Percentiles rank a stretch among this genome's conserved stretches.
Conservation (phyloP, 2,113 vertebrate genomes). For the Nanger granti region DNA sequence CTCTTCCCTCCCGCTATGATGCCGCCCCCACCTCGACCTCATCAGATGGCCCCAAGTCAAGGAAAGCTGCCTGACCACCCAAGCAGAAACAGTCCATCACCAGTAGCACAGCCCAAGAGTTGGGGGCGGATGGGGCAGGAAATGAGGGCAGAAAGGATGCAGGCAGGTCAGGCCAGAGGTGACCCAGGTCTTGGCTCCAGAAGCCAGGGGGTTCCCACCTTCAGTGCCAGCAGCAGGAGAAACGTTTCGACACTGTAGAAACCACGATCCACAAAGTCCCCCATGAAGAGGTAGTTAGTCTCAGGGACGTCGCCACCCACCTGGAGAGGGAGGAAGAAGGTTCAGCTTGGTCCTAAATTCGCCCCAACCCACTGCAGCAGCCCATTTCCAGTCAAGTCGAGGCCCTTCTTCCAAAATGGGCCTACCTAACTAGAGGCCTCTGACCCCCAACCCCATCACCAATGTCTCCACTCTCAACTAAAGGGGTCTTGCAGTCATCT, state of each 20-base stretch:
- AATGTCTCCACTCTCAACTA: background rate
- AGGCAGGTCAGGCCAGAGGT: background rate
- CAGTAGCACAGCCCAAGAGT: background rate
- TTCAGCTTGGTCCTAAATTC: background rate
- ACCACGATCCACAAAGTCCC: constrained; percentile 94
- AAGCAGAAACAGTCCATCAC: background rate
- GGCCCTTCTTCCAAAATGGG: background rate
- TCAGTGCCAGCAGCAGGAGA: constrained; percentile 90
- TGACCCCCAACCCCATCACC: background rate
- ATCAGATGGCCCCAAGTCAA: background rate
- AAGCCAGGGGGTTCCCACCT: constrained; percentile 76
- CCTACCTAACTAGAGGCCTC: background rate
- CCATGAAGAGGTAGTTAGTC: constrained; percentile 98
- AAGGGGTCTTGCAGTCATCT: background rate
- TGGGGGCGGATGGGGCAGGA: background rate
- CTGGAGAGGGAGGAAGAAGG: constrained; percentile 66
- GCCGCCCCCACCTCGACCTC: background rate
- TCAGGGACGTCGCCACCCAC: constrained; percentile 95
- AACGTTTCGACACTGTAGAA: constrained; percentile 97
- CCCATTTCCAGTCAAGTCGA: background rate
- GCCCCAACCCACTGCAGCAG: background rate
- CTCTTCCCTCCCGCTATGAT: background rate
- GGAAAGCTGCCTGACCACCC: background rate
- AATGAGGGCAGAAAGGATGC: background rate
- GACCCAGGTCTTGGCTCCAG: background rate